These are phyloP conservation scores for Campopleginae sp. DNA, from an alignment of 2,888 invertebrate species.

Conservation along the genomic window DNA sequence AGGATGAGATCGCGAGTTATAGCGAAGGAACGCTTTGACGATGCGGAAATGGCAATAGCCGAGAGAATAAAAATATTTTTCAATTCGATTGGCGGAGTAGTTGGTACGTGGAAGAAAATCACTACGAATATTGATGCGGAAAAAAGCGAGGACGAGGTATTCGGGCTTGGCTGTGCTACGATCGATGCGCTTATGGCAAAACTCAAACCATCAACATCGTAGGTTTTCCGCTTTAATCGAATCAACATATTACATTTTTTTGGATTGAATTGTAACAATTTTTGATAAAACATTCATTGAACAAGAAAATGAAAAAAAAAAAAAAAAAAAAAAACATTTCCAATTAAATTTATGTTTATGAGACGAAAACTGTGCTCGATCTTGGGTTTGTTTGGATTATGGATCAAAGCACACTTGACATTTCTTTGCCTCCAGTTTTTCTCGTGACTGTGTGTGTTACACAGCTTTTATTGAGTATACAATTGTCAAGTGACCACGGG, in stretches of 20 bases:
- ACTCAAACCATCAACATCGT: not conserved
- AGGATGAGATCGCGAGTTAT: slow-evolving; percentile 61
- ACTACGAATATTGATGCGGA: slow-evolving; percentile 64
- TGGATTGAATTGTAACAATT: not conserved
- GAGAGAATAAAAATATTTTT: slow-evolving; percentile 68
- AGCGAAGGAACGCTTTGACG: slow-evolving; percentile 68
- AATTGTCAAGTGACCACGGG: slow-evolving; percentile 28
- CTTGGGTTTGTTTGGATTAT: slow-evolving; percentile 12
- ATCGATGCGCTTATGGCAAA: slow-evolving; percentile 62
- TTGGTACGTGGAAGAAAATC: slow-evolving; percentile 59
- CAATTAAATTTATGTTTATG: not conserved
- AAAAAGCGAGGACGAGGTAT: slow-evolving; percentile 65
- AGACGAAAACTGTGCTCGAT: not conserved
- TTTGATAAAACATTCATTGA: slow-evolving; percentile 7
- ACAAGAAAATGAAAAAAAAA: no score
- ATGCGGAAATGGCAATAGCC: slow-evolving; percentile 61
- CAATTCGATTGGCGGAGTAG: slow-evolving; percentile 53
- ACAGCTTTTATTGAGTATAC: slow-evolving; percentile 25
- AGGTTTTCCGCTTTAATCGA: not conserved
- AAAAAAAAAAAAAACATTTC: no score
- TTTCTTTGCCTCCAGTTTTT: slow-evolving; percentile 69
- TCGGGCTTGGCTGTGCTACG: slow-evolving; percentile 57
- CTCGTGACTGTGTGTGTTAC: slow-evolving; percentile 56
- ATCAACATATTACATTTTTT: no score
- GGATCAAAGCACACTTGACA: slow-evolving; percentile 49